A percentile compares a stretch with the other conserved stretches of the same genome.
Evolutionary conservation across 2,113 vertebrate genomes (phyloP).

Genomic region (Megaleporinus macrocephalus): DNA sequence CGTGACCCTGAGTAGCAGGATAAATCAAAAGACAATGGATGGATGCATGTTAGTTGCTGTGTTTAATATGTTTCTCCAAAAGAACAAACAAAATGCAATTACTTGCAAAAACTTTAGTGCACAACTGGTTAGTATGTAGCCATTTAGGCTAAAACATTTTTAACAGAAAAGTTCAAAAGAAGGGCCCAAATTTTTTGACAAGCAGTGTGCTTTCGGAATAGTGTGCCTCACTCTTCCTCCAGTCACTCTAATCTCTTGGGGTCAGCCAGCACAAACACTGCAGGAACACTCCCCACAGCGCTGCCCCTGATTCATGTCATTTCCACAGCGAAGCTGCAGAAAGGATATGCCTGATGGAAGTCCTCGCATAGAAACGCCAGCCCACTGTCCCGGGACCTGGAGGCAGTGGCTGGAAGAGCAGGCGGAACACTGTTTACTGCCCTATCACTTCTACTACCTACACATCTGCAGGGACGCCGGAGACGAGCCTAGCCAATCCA

Average conservation of each 20-base stretch:
- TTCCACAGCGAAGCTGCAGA: neutral
- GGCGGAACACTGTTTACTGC: neutral
- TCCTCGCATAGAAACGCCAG: neutral
- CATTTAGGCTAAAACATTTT: too few species aligned
- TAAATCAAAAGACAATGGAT: too few species aligned
- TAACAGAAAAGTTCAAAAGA: too few species aligned
- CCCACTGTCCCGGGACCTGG: neutral
- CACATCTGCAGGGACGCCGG: constrained; percentile 16
- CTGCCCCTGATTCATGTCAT: neutral
- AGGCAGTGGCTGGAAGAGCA: neutral
- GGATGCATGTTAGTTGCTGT: too few species aligned
- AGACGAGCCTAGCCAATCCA: constrained; percentile 16
- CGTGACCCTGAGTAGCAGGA: too few species aligned
- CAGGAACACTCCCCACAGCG: neutral
- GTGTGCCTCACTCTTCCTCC: neutral
- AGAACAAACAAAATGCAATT: too few species aligned
- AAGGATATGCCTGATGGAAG: neutral
- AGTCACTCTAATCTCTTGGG: neutral
- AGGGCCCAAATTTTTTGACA: neutral
- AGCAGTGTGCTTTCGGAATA: neutral
- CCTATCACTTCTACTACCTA: neutral
- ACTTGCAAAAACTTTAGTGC: too few species aligned
- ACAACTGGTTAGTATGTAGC: too few species aligned
- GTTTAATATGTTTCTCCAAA: too few species aligned
- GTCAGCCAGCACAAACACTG: neutral